phyloP scores from a whole-genome alignment of 1,140 invertebrate genomes.

The Drosophila pachea region DNA sequence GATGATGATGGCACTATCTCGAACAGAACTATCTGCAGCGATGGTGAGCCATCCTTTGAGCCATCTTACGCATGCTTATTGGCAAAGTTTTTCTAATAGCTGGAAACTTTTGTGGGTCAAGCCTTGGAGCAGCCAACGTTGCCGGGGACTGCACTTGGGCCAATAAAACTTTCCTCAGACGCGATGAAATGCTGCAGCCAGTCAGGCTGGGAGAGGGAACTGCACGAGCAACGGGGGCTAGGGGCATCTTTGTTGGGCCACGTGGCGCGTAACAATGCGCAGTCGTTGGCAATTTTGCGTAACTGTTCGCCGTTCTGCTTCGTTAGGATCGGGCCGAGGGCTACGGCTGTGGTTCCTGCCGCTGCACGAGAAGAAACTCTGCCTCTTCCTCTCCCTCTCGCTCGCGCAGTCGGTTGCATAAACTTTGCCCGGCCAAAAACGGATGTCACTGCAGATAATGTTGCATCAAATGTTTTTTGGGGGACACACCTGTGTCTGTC shows the following conservation, averaged over 20 bases:
- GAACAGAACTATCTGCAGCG: not conserved
- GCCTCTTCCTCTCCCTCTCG: no score
- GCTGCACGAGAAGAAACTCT: no score
- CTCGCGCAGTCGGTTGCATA: constrained; percentile 19
- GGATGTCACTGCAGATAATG: constrained; percentile 56
- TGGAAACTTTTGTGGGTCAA: constrained; percentile 50
- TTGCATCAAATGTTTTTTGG: constrained; percentile 51
- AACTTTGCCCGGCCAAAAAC: constrained; percentile 50
- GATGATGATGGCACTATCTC: constrained; percentile 23
- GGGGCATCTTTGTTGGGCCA: constrained; percentile 55
- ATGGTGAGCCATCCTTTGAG: constrained; percentile 12
- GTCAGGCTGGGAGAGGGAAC: not conserved
- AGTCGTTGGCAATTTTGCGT: constrained; percentile 72
- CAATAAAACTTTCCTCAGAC: constrained; percentile 65
- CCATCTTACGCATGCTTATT: constrained; percentile 53
- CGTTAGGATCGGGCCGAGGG: constrained; percentile 44
- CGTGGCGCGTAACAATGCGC: constrained; percentile 68
- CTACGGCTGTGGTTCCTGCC: no score
- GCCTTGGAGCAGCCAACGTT: constrained; percentile 41
- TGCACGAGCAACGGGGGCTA: not conserved
- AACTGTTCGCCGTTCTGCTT: constrained; percentile 66
- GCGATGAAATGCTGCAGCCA: constrained; percentile 16
- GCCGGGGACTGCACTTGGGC: constrained; percentile 49
- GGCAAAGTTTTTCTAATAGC: constrained; percentile 55
- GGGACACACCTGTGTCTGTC: constrained; percentile 34